Evolutionary conservation across 2,797 vertebrate species (phyloP), one percentile per base, ranked within the genome.

Genomic region (Hemibagrus guttatus): DNA sequence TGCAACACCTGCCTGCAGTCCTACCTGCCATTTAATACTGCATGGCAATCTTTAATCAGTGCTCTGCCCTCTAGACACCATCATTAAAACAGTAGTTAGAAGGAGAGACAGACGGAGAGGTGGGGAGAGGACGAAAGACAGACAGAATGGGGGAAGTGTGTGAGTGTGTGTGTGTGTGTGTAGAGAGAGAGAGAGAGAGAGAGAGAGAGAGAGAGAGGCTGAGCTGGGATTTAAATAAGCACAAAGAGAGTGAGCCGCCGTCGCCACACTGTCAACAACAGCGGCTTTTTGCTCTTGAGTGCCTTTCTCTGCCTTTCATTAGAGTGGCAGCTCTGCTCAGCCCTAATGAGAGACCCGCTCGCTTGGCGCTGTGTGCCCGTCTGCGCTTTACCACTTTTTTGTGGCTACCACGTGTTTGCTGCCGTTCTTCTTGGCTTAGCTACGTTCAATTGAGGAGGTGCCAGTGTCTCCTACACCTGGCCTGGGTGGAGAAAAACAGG

Each of bases 381-480:
- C 90, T 90, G 87, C 46, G 84, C 91, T 88, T 90, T 90, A 91
- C 87, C 56, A 85, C 58, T 63, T 72, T 87, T 63, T 74, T 46
- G 72, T 69, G 86, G 42, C 6, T 64, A 82, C 80, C 83, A 80
- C 52, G 66, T 82, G 68, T 87, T 88, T 86, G 85, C 89, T 83
- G 89, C 90, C 85, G 91, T 92, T 93, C 88, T 93, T 89, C 76
- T 19, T 90, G 91, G 92, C 92, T 91, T 91, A 91, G 91, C 92
- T 89, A 90, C 90, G 85, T 66, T 68, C 42, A 87, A 92, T 87
- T 92, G 91, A 91, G 91, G 89, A 4, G 68, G 84, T 91, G 93
- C 93, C 94, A 95, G 89, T 75, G 89, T 92, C 89, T 92, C 89
- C 92, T 93, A 91, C 93, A 94, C 93, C 94, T 95, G 94, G 94